Evolutionary conservation across 2,113 vertebrate species (phyloP).

Genomic region (Rhinolophus ferrumequinum): DNA sequence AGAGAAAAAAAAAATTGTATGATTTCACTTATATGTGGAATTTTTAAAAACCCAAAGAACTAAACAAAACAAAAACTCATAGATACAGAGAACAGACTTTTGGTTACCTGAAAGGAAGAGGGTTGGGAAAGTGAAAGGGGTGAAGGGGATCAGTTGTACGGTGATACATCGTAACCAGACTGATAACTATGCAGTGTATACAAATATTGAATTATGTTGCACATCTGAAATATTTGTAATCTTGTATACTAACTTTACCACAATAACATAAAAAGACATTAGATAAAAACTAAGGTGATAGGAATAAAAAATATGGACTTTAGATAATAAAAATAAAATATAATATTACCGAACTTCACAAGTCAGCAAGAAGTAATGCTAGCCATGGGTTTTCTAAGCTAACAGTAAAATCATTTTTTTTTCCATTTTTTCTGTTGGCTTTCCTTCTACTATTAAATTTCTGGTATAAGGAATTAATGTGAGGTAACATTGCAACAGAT

Average conservation of each 20-base stretch:
- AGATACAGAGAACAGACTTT: not conserved
- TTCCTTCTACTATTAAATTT: not conserved
- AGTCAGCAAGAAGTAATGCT: not conserved
- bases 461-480: not conserved
- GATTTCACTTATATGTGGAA: too few relatives aligned
- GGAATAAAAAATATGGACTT: not conserved
- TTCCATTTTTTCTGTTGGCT: not conserved
- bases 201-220: not conserved
- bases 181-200: not conserved
- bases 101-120: too few relatives aligned
- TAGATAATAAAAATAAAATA: not conserved
- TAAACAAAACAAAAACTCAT: too few relatives aligned
- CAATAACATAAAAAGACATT: not conserved
- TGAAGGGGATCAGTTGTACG: not conserved
- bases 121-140: too few relatives aligned
- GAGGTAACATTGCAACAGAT: not conserved
- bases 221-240: not conserved
- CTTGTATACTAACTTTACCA: not conserved
- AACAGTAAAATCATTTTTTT: not conserved
- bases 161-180: not conserved
- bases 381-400: not conserved
- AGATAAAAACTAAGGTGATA: not conserved
- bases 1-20: not conserved
- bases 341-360: not conserved
- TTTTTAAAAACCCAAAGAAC: too few relatives aligned